Evolutionary conservation across 2,888 invertebrate genomes (phyloP).

Genomic region (Drosophila niveifrons): DNA sequence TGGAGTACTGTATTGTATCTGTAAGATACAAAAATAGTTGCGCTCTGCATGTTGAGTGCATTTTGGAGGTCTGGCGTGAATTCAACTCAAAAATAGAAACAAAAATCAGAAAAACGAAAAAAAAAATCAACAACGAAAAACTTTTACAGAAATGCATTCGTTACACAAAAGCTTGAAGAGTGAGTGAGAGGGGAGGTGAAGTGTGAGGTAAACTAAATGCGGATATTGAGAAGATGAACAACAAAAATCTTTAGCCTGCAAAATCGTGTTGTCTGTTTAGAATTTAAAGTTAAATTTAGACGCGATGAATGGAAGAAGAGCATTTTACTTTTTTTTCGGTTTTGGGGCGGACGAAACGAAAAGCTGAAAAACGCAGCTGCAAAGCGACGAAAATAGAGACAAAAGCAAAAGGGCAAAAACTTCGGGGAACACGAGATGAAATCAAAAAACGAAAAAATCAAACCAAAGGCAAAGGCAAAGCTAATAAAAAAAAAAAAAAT

Average conservation of each 20-base stretch:
- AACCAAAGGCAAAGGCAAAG: slow-evolving; percentile 37
- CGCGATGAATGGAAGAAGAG: slow-evolving; percentile 6
- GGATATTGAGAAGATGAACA: slow-evolving; percentile 25
- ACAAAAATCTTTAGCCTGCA: slow-evolving; percentile 61
- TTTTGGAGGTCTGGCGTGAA: slow-evolving; percentile 72
- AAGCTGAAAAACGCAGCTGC: slow-evolving; percentile 35
- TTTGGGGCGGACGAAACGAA: slow-evolving; percentile 29
- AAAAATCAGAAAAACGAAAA: slow-evolving; percentile 32
- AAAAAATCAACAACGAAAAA: slow-evolving; percentile 54
- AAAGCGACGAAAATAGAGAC: slow-evolving; percentile 32
- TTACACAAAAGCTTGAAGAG: slow-evolving; percentile 1
- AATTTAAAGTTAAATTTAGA: slow-evolving; percentile 76
- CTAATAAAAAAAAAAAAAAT: slow-evolving; percentile 49
- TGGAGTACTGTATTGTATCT: slow-evolving; percentile 43
- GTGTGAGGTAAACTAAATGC: background rate
- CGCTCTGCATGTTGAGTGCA: slow-evolving; percentile 40
- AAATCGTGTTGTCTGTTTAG: slow-evolving; percentile 72
- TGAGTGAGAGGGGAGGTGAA: background rate
- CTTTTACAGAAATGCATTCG: slow-evolving; percentile 49
- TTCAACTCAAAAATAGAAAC: slow-evolving; percentile 65
- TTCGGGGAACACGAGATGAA: slow-evolving; percentile 25
- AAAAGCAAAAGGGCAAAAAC: slow-evolving; percentile 36
- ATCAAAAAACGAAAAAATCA: background rate
- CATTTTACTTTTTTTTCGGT: background rate
- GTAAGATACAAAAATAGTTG: slow-evolving; percentile 67